Base-by-base conservation (phyloP, 2,797 vertebrate species). In the Allobates femoralis region DNA sequence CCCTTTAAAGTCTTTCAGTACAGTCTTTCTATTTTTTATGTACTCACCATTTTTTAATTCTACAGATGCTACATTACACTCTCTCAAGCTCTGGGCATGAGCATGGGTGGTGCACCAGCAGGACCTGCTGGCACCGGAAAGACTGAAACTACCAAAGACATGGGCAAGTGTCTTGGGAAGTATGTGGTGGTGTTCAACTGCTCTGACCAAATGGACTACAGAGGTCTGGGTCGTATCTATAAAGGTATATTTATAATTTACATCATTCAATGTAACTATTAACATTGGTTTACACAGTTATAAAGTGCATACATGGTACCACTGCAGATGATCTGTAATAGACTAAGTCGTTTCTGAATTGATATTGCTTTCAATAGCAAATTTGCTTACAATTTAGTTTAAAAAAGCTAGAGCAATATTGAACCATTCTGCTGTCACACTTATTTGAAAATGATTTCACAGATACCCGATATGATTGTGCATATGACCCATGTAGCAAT, bases 161-260 rank as follows among this genome's bases (percentile, higher is more conserved):
- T 96, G 96, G 96, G 96, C 28, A 95, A 95, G 80, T 96, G 95
- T 85, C 91, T 96, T 89, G 96, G 96, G 5, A 96, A 96, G 64
- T 96, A 96, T 11, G 96, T 96, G 86, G 95, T 96, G 83, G 95
- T 96, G 76, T 96, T 96, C 88, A 96, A 96, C 92, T 96, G 96
- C 56, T 96, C 96, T 3, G 95, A 96, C 90, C 96, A 96, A 90
- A 96, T 96, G 96, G 96, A 96, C 90, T 96, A 96, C 90, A 93
- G 96, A 91, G 95, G 96, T 3, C 93, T 96, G 11, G 96, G 96
- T 26, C 95, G 96, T 58, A 96, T 96, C 85, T 96, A 96, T 88
- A 96, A 96, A 94, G 96, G 96, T 95, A 86, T 79, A 32, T 84
- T 66, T 62, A 1, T n/a, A 1, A 66, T 77, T 34, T 15, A 5